Evolutionary conservation across 2,113 vertebrate species (phyloP), one percentile per base, ranked within the genome.

Genomic region (Perccottus glenii): DNA sequence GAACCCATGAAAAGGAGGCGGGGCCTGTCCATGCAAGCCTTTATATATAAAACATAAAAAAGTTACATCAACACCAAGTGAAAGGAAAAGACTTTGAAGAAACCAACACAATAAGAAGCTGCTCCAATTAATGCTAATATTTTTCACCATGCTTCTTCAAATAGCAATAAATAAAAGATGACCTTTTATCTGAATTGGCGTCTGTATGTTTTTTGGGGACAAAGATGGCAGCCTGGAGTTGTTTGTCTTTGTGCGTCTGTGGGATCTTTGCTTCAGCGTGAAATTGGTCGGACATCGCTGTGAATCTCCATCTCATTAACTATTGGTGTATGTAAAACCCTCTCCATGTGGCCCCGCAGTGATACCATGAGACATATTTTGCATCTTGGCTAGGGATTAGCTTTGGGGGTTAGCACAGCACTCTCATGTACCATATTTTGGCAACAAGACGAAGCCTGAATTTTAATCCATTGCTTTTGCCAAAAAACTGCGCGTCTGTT

Each of bases 251-350:
- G 62, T 78, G 58, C 62, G 43, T 55, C 57, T 52, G 36, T 55
- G 67, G 62, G 60, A 71, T 85, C 82, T 76, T 61, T n/a, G 12
- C 33, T 10, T 9, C 36, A 48, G 77, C 83, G 79, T 92, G 90
- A 92, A 90, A 92, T 90, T 71, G n/a, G 15, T 42, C 16, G 2
- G 90, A 87, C 87, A 59, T 61, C 19, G 64, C 12, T 57, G 67
- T 66, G 79, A 82, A 82, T 84, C 80, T 83, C 62, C 78, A 70
- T 67, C 84, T 88, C 83, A 77, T 86, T 87, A 40, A 19, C n/a
- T 60, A 66, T 82, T 84, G 77, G 61, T 71, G 59, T 65, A 83
- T 88, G 85, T 78, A 83, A 89, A 89, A 66, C 62, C 63, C 61
- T 51, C 51, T 49, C 81, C 77, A 62, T 67, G 68, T 83, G 82